A percentile compares a stretch with the other conserved stretches of the same genome.
Conservation (phyloP, 2,797 vertebrate genomes). For the Sebastolobus alascanus region DNA sequence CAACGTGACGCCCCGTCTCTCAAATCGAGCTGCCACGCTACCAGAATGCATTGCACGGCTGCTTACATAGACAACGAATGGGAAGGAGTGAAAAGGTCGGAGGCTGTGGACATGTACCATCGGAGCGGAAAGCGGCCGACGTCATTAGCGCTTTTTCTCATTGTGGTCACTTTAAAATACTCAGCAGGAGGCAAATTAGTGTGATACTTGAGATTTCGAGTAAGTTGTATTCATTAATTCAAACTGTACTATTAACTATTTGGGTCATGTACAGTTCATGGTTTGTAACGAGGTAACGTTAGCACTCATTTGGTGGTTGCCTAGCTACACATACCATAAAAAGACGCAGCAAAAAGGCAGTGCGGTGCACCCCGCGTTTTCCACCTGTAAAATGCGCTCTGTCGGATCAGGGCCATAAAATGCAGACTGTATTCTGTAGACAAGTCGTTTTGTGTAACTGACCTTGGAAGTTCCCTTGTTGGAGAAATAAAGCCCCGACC, state of each 20-base stretch:
- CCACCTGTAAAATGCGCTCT: no score
- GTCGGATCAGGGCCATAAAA: not conserved
- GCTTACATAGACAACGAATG: no score
- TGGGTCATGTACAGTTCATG: fast-evolving
- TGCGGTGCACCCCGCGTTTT: no score
- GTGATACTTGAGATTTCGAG: not conserved
- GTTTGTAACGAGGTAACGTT: not conserved
- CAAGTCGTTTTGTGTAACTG: conserved; percentile 50
- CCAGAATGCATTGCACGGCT: no score
- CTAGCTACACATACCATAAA: not conserved
- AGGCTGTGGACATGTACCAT: no score
- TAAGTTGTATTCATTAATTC: not conserved
- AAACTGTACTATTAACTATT: not conserved
- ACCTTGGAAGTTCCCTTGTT: conserved; percentile 98
- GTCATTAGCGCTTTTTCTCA: no score
- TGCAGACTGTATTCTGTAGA: not conserved
- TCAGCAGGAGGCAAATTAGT: no score
- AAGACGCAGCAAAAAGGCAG: not conserved
- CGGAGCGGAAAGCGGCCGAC: no score
- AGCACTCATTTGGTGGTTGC: not conserved
- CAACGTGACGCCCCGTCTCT: no score
- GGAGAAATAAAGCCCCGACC: conserved; percentile 98
- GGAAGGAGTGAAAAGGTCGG: no score
- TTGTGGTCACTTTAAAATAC: no score
- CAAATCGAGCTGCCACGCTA: no score